Percentiles rank a stretch among this genome's conserved stretches.
Conservation (phyloP, 2,113 vertebrate species). For the Euleptes europaea region DNA sequence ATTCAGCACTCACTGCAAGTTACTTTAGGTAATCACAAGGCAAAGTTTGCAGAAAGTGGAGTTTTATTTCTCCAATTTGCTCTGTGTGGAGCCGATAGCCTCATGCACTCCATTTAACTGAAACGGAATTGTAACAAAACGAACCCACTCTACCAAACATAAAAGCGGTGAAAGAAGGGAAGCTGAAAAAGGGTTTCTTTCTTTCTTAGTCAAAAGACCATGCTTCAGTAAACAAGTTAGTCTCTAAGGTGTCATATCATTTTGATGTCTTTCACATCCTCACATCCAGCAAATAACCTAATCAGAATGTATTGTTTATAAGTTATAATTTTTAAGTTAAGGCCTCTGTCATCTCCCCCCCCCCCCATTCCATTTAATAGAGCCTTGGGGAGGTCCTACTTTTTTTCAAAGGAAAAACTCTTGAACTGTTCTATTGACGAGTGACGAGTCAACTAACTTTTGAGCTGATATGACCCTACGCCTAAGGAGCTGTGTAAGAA, state of each 20-base stretch:
- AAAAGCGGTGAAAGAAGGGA: slow-evolving; percentile 11
- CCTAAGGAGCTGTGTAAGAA: too few relatives aligned
- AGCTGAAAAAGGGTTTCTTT: not conserved
- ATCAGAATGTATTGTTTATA: not conserved
- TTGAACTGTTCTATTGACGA: not conserved
- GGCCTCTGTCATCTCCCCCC: not conserved
- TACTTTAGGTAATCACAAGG: not conserved
- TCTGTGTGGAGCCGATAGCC: not conserved
- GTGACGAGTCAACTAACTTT: not conserved
- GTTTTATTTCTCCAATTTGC: not conserved
- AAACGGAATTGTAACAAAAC: not conserved
- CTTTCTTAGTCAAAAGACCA: not conserved
- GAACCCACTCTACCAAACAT: not conserved
- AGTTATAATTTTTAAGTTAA: not conserved
- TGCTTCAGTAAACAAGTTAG: not conserved
- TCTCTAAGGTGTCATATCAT: not conserved
- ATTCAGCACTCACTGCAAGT: too few relatives aligned
- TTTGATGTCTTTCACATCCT: not conserved
- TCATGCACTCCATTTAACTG: not conserved
- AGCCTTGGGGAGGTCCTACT: not conserved
- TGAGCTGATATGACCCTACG: not conserved
- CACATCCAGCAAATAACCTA: not conserved
- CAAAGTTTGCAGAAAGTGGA: not conserved
- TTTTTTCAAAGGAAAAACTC: slow-evolving; percentile 23
- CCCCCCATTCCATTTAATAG: not conserved